Base-by-base conservation (phyloP, 2,113 vertebrate species). In the Opisthocomus hoazin region DNA sequence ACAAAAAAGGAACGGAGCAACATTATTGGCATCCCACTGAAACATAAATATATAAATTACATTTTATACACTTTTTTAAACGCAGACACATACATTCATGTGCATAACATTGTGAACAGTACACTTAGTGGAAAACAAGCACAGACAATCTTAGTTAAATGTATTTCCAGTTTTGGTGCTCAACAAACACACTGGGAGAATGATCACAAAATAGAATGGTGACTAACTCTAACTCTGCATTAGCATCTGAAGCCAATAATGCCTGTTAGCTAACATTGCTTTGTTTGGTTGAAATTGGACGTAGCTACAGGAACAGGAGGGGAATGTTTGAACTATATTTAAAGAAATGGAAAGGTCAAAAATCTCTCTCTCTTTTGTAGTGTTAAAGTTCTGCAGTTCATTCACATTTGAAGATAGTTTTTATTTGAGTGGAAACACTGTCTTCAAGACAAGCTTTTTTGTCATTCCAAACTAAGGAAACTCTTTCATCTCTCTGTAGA, bases 1-100 rank as follows among this genome's bases (percentile, higher is more conserved):
- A 96, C 89, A 94, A 84, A 93, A 86, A 86, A 89, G 61, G 75
- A 92, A 94, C 65, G 37, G 93, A 97, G 96, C 95, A 91, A 97
- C 75, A 93, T 96, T 81, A 96, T 87, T 90, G 70, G 93, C 88
- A 94, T 96, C 94, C 96, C 96, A 95, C 84, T 46, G 94, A 96
- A 96, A 97, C 96, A 97, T 96, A 98, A 97, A 97, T 94, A 97
- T 96, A 96, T 94, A 96, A 97, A 97, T 96, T 96, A 96, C 95
- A 96, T 83, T 96, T 97, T 96, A 93, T 96, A 97, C 97, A 97
- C 81, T 94, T 95, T 80, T 90, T 97, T 92, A 94, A 97, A 98
- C 94, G 91, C 96, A 97, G 96, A 97, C 94, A 97, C 95, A 96
- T 96, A 96, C 86, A 95, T 96, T 95, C 97, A 94, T 96, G 90